Evolutionary conservation across 2,797 vertebrate species (phyloP).

Genomic region (Margarornis squamiger): DNA sequence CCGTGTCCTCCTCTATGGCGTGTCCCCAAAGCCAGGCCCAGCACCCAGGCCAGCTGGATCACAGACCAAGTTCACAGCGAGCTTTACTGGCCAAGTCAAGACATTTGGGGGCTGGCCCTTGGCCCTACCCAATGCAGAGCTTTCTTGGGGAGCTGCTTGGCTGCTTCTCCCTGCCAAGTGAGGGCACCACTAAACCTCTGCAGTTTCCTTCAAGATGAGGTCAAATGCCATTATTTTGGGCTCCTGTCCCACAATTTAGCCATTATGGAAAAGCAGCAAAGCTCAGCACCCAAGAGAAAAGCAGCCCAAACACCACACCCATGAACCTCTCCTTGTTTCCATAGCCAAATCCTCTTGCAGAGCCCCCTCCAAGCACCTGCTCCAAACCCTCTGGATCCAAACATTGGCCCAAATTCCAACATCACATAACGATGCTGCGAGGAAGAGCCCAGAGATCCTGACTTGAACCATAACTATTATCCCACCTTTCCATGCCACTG

Average conservation of each 20-base stretch:
- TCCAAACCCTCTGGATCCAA: background rate
- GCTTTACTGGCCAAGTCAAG: rapidly evolving
- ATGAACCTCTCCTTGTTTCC: rapidly evolving
- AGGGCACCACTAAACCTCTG: background rate
- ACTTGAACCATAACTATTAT: rapidly evolving
- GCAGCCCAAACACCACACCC: rapidly evolving
- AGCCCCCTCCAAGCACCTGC: background rate
- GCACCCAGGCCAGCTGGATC: background rate
- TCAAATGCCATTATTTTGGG: rapidly evolving
- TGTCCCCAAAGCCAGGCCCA: background rate
- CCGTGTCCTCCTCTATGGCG: background rate
- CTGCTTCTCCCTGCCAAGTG: no score
- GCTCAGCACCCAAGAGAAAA: rapidly evolving
- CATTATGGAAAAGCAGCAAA: rapidly evolving
- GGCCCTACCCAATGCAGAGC: rapidly evolving
- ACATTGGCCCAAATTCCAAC: background rate
- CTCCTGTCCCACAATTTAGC: rapidly evolving
- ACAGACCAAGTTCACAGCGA: background rate
- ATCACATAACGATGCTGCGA: rapidly evolving
- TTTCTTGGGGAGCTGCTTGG: background rate
- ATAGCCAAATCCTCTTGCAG: background rate
- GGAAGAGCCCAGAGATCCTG: background rate
- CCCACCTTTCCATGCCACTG: background rate
- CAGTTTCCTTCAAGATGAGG: background rate
- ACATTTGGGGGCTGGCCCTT: background rate